phyloP scores from a whole-genome alignment of 2,113 vertebrate genomes.

The Leptosomus discolor region DNA sequence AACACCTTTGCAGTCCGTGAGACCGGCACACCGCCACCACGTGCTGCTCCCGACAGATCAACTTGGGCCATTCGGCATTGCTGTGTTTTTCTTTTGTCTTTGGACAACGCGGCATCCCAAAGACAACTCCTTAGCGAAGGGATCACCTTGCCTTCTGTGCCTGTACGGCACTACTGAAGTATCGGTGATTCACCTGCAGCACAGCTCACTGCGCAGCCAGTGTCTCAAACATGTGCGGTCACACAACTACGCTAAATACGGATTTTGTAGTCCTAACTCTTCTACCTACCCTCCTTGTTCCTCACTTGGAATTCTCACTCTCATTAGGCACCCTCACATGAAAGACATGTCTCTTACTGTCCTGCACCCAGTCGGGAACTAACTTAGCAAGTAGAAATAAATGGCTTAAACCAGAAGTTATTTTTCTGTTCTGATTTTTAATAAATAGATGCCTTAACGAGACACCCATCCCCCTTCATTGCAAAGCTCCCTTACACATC shows the following conservation, averaged over 20 bases:
- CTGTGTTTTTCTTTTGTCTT: not conserved
- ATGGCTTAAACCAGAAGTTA: not conserved
- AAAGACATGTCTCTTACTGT: not conserved
- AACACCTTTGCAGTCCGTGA: not conserved
- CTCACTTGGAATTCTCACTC: not conserved
- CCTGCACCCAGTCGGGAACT: not conserved
- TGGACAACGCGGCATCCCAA: not conserved
- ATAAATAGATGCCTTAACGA: not conserved
- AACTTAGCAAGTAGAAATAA: not conserved
- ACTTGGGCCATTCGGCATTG: not conserved
- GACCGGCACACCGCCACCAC: accelerated
- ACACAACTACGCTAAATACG: not conserved
- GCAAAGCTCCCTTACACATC: not conserved
- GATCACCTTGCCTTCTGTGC: not conserved
- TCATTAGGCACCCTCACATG: not conserved
- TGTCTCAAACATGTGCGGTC: not conserved
- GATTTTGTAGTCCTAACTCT: not conserved
- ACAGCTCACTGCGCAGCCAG: not conserved
- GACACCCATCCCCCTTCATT: not conserved
- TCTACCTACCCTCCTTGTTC: not conserved
- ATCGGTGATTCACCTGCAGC: not conserved
- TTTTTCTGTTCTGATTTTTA: not conserved
- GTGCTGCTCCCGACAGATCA: not conserved
- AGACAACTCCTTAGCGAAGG: not conserved
- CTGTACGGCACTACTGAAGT: not conserved